These are phyloP conservation scores for Limnothrissa miodon DNA, from an alignment of 2,113 vertebrate genomes.

Conservation along the genomic window DNA sequence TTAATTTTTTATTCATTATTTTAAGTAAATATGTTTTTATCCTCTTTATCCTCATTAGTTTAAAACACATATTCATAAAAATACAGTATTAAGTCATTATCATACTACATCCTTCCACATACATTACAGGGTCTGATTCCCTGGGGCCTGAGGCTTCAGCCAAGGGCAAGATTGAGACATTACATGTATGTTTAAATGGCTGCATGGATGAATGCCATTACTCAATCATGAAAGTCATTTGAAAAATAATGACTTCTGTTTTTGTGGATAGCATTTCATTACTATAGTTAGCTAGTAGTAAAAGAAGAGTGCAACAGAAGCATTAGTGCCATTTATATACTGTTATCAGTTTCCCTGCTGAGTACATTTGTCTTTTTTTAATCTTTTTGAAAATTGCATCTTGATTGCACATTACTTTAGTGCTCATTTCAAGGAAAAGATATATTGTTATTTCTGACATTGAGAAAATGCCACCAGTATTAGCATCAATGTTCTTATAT, in stretches of 20 bases:
- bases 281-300: not conserved
- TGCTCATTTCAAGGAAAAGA: not conserved
- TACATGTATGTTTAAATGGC: not conserved
- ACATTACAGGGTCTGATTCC: no score
- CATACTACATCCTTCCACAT: no score
- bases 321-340: not conserved
- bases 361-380: not conserved
- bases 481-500: no score
- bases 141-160: no score
- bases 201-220: constrained; percentile 29
- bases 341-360: not conserved
- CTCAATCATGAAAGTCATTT: constrained; percentile 22
- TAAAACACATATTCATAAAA: no score
- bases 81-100: no score
- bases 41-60: no score
- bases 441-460: not conserved
- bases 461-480: no score
- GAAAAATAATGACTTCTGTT: constrained; percentile 27
- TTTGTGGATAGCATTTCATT: not conserved
- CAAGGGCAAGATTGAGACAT: constrained; percentile 34
- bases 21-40: no score
- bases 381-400: not conserved
- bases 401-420: not conserved
- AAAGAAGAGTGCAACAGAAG: not conserved
- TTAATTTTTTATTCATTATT: no score